Evolutionary conservation across 2,888 invertebrate species (phyloP).

Genomic region (Agrotis segetum): DNA sequence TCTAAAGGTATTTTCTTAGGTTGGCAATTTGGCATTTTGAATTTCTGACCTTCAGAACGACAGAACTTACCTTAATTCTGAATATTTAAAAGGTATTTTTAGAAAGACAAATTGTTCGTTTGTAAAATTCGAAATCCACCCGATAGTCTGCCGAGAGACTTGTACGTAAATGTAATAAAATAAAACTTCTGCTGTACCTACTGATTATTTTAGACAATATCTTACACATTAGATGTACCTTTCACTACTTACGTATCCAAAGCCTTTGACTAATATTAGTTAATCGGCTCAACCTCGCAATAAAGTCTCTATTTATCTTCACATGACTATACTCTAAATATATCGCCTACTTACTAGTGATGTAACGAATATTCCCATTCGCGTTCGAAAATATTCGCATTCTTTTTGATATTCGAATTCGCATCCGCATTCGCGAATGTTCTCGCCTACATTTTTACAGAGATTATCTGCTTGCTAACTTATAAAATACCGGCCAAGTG

Average conservation of each 20-base stretch:
- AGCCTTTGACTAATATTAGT: background rate
- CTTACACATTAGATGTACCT: background rate
- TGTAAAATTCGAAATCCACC: background rate
- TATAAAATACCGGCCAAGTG: too few relatives aligned
- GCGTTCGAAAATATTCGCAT: too few relatives aligned
- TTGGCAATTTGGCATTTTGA: too few relatives aligned
- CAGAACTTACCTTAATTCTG: background rate
- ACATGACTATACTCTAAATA: background rate
- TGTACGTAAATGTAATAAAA: background rate
- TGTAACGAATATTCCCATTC: too few relatives aligned
- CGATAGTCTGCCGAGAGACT: background rate
- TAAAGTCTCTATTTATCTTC: slow-evolving; percentile 2
- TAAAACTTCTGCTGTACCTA: background rate
- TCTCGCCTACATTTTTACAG: background rate
- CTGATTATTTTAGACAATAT: background rate
- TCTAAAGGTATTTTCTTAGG: too few relatives aligned
- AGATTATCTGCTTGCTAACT: too few relatives aligned
- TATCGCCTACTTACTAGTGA: background rate
- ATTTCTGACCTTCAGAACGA: background rate
- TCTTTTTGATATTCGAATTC: too few relatives aligned
- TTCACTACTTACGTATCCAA: background rate
- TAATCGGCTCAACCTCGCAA: background rate
- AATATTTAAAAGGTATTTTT: background rate
- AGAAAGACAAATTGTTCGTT: background rate
- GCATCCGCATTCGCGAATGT: too few relatives aligned